Evolutionary conservation across 2,797 vertebrate genomes (phyloP), one percentile per base, ranked within the genome.

Genomic region (Schizothorax lantsangensis): DNA sequence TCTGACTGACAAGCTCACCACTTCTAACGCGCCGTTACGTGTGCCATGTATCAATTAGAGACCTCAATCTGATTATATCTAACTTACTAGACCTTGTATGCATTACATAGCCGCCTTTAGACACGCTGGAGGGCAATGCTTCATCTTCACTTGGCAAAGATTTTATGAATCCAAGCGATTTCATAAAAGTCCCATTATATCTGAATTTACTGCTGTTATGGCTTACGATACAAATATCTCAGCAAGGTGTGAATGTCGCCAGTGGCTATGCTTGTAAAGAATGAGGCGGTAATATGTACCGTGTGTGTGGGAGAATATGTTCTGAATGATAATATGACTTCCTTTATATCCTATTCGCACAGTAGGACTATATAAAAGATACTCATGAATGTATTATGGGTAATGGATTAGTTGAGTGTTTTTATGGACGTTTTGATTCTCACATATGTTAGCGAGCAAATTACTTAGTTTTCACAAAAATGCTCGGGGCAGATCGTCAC

Each of bases 181-280:
- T 93, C 92, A 94, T 92, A 91, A 92, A 93, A 91, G 90, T 93
- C 90, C 80, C 89, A 91, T 90, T 93, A 93, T 85, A 86, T 91
- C 90, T 92, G 88, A 91, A 92, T 92, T 92, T 91, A 91, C 89
- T 89, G 91, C 91, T 90, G 91, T 92, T 91, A 90, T 89, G 90
- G 90, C 90, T 91, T 91, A 87, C 90, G 89, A 91, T 88, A 89
- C 92, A 93, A 92, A 91, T 93, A 92, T 92, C 91, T 91, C 91
- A 87, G 85, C 66, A 88, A 93, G 92, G 90, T 93, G 91, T 69
- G 88, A 91, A 90, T 88, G 91, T 92, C 88, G 88, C 93, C 91
- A 91, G 81, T 87, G 91, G 92, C 90, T 87, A 92, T 89, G 85
- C 87, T 89, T 90, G 89, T 93, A 90, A 93, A 93, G 91, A 91